Conservation (phyloP, 2,888 invertebrate species). For the Hedya salicella region DNA sequence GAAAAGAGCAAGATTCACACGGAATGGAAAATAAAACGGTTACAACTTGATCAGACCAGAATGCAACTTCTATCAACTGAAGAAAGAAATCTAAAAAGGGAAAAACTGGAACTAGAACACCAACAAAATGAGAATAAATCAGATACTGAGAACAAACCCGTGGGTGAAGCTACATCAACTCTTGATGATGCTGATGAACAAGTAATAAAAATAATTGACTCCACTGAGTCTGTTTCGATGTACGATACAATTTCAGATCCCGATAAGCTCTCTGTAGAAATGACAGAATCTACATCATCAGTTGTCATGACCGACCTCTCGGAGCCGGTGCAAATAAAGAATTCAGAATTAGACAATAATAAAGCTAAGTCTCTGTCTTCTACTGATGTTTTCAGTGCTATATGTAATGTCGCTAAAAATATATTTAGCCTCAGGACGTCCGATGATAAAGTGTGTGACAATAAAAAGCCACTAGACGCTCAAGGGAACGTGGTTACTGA, state of each 20-base stretch:
- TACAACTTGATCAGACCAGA: conserved; percentile 74
- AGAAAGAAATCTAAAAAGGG: conserved; percentile 83
- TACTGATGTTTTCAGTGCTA: conserved; percentile 65
- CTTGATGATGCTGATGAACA: conserved; percentile 57
- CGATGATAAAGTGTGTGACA: conserved; percentile 62
- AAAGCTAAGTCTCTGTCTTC: conserved; percentile 57
- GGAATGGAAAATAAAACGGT: conserved; percentile 84
- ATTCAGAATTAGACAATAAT: conserved; percentile 51
- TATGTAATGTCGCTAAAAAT: conserved; percentile 72
- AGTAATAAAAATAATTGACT: conserved; percentile 42
- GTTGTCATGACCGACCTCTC: conserved; percentile 46
- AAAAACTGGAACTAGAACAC: conserved; percentile 79
- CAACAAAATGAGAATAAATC: conserved; percentile 49
- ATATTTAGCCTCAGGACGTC: conserved; percentile 64
- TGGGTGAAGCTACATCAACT: conserved; percentile 67
- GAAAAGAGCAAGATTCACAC: conserved; percentile 84
- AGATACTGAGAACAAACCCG: conserved; percentile 54
- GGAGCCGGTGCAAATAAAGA: conserved; percentile 46
- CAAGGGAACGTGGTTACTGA: conserved; percentile 69
- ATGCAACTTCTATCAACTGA: conserved; percentile 79
- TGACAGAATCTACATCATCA: conserved; percentile 51
- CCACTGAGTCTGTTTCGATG: conserved; percentile 15
- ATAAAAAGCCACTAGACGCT: conserved; percentile 65
- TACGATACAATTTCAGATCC: conserved; percentile 39
- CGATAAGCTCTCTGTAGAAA: conserved; percentile 29